phyloP scores from a whole-genome alignment of 2,888 invertebrate species.

The Eristalis tenax region DNA sequence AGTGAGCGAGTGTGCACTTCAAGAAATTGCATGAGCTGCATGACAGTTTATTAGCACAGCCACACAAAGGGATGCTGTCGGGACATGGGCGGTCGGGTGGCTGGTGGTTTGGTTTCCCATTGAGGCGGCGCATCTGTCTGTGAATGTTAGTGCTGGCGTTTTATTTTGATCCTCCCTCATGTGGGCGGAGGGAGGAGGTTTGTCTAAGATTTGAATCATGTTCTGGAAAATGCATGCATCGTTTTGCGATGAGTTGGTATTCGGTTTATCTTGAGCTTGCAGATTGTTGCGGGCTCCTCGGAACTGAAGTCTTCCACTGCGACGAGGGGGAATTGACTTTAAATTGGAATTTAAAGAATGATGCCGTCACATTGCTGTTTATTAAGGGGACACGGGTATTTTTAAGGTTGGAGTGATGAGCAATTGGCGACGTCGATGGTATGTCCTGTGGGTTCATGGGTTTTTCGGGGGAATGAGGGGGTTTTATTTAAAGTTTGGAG shows the following conservation, averaged over 20 bases:
- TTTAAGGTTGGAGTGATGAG: no score
- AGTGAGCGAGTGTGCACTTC: conserved; percentile 38
- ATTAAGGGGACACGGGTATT: neutral
- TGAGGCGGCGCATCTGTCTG: conserved; percentile 2
- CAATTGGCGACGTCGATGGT: no score
- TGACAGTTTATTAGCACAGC: conserved; percentile 46
- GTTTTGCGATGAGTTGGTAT: neutral
- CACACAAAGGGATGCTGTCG: neutral
- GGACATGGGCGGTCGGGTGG: neutral
- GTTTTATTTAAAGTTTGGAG: no score
- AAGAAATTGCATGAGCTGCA: conserved; percentile 32
- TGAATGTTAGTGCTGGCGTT: neutral
- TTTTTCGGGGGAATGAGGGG: no score
- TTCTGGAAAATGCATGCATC: neutral
- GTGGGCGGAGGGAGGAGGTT: neutral
- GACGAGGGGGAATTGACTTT: neutral
- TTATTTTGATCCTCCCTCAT: neutral
- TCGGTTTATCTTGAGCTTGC: neutral
- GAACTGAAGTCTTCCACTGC: no score
- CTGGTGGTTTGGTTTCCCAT: neutral
- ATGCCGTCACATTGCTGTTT: neutral
- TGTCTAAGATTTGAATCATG: neutral
- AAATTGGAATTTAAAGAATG: neutral
- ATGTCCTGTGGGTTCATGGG: no score
- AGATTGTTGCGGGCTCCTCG: neutral